Percentiles rank a stretch among this genome's conserved stretches.
These are phyloP conservation scores for Tribolium freemani DNA, from an alignment of 2,888 invertebrate genomes.

Conservation along the genomic window DNA sequence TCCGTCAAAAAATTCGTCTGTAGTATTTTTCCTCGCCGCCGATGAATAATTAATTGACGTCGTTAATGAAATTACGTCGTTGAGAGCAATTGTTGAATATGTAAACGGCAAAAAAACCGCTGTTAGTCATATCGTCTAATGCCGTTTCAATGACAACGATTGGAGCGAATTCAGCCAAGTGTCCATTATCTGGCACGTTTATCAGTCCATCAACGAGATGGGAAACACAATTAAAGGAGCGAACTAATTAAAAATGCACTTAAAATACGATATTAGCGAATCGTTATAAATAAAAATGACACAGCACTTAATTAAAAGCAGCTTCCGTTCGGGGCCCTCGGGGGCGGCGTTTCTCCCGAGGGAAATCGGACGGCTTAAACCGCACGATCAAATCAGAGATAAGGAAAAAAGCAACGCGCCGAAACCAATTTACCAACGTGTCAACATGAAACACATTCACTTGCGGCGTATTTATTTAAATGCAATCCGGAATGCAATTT, in stretches of 20 bases:
- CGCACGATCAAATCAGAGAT: background rate
- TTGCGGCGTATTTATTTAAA: constrained; percentile 27
- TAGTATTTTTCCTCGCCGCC: constrained; percentile 9
- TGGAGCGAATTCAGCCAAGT: constrained; percentile 35
- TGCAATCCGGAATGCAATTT: constrained; percentile 26
- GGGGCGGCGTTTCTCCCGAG: background rate
- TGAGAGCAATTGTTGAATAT: constrained; percentile 19
- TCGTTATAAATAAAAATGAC: constrained; percentile 54
- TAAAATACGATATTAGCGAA: constrained; percentile 50
- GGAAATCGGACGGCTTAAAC: background rate
- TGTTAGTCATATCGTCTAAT: constrained; percentile 32
- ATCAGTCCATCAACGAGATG: constrained; percentile 39
- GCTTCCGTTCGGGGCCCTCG: constrained; percentile 19
- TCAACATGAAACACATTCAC: constrained; percentile 11
- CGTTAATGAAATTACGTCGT: constrained; percentile 30
- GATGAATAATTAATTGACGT: constrained; percentile 28
- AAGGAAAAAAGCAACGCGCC: constrained; percentile 13
- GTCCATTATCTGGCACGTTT: constrained; percentile 41
- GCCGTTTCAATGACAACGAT: constrained; percentile 31
- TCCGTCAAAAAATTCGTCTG: background rate
- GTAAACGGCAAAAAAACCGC: constrained; percentile 24
- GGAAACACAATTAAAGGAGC: constrained; percentile 37
- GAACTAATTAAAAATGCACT: constrained; percentile 43
- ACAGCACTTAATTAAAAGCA: constrained; percentile 34
- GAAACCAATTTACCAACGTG: constrained; percentile 23